Conservation (phyloP, 2,888 invertebrate genomes). For the Alentia gelatinosa region DNA sequence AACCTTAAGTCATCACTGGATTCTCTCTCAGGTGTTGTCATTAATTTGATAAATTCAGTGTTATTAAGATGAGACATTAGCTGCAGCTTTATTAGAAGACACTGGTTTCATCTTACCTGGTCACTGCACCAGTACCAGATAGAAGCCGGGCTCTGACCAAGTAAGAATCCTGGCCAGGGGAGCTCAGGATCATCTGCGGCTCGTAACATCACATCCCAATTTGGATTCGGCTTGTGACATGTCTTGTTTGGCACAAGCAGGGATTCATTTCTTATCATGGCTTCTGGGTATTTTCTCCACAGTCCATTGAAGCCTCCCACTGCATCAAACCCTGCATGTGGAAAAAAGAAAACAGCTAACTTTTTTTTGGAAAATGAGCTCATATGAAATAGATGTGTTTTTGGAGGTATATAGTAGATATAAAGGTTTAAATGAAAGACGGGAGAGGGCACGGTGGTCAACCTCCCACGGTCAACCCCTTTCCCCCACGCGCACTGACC, state of each 20-base stretch:
- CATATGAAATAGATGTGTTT: too few relatives aligned
- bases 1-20: too few relatives aligned
- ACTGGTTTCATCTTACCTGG: conserved; percentile 75
- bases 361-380: too few relatives aligned
- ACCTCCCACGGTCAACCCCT: too few relatives aligned
- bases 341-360: neutral
- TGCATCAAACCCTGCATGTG: conserved; percentile 73
- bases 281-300: conserved; percentile 75
- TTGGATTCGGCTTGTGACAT: conserved; percentile 70
- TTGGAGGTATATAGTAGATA: too few relatives aligned
- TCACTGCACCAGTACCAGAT: conserved; percentile 81
- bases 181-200: conserved; percentile 77
- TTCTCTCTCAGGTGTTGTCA: too few relatives aligned
- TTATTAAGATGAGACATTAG: too few relatives aligned
- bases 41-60: too few relatives aligned
- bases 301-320: conserved; percentile 79
- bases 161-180: conserved; percentile 81
- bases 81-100: too few relatives aligned
- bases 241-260: conserved; percentile 60
- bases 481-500: too few relatives aligned
- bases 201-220: conserved; percentile 79
- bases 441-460: too few relatives aligned
- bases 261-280: conserved; percentile 71
- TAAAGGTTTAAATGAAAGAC: too few relatives aligned
- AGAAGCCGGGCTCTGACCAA: conserved; percentile 81